Percentiles rank a stretch among this genome's conserved stretches.
Evolutionary conservation across 2,888 invertebrate species (phyloP).

Genomic region (Eupeodes luniger): DNA sequence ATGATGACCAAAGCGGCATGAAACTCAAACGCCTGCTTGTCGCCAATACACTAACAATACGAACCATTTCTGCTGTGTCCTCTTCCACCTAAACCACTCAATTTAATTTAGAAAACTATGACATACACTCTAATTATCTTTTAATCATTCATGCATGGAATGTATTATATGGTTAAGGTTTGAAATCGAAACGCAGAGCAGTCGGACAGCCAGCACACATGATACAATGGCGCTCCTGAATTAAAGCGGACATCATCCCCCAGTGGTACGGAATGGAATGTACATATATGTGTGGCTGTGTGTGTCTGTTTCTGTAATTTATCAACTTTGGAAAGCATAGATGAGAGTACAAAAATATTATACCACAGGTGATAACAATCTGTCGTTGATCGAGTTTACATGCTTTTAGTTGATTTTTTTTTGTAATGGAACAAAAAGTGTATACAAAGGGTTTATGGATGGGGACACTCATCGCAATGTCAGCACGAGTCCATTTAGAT

Average conservation of each 20-base stretch:
- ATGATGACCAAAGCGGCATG: conserved; percentile 53
- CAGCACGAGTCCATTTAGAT: conserved; percentile 36
- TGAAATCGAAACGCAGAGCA: conserved; percentile 20
- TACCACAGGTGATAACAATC: conserved; percentile 72
- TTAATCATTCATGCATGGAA: conserved; percentile 74
- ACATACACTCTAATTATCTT: conserved; percentile 75
- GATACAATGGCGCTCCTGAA: conserved; percentile 39
- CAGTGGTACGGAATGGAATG: not conserved
- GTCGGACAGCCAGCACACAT: conserved; percentile 17
- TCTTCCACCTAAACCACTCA: conserved; percentile 68
- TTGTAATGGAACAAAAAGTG: not conserved
- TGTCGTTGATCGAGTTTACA: conserved; percentile 70
- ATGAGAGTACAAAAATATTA: conserved; percentile 44
- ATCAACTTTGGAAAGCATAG: conserved; percentile 44
- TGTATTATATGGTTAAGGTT: conserved; percentile 42
- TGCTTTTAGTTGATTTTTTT: conserved; percentile 65
- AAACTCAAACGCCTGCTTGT: conserved; percentile 62
- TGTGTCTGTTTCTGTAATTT: conserved; percentile 42
- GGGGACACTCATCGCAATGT: conserved; percentile 59
- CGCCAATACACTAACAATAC: conserved; percentile 32
- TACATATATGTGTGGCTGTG: conserved; percentile 14
- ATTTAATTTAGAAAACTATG: conserved; percentile 75
- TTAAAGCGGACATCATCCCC: conserved; percentile 25
- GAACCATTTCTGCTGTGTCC: conserved; percentile 17
- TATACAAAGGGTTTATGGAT: conserved; percentile 14